These are phyloP conservation scores for Ceratosolen solmsi DNA, from an alignment of 1,140 invertebrate species.

Conservation along the genomic window DNA sequence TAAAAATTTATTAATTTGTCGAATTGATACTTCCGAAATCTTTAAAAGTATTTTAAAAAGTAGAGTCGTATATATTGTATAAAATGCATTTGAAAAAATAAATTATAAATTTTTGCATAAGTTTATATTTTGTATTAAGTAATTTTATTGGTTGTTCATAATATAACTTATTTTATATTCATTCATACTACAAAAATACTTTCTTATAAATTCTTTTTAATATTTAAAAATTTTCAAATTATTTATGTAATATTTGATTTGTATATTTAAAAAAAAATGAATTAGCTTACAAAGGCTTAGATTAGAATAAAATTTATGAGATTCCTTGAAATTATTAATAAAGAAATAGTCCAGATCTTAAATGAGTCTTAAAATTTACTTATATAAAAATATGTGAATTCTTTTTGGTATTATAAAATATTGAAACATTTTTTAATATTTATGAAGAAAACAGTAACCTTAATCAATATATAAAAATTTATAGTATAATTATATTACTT, in stretches of 20 bases:
- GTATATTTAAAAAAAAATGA: too few relatives aligned
- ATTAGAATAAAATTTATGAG: too few relatives aligned
- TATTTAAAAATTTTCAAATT: too few relatives aligned
- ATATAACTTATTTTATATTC: neutral
- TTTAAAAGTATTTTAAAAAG: constrained; percentile 22
- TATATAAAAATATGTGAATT: too few relatives aligned
- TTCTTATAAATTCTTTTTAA: too few relatives aligned
- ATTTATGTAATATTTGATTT: too few relatives aligned
- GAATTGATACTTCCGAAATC: neutral
- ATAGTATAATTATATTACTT: constrained; percentile 20
- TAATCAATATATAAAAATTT: constrained; percentile 26
- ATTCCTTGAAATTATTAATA: too few relatives aligned
- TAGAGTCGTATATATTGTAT: constrained; percentile 25
- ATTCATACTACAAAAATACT: neutral
- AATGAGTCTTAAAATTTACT: too few relatives aligned
- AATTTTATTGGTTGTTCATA: neutral
- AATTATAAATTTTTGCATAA: constrained; percentile 34
- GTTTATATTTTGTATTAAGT: neutral
- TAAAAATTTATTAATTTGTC: constrained; percentile 1
- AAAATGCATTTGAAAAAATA: constrained; percentile 4
- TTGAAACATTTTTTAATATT: neutral
- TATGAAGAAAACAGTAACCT: neutral
- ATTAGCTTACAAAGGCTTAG: too few relatives aligned
- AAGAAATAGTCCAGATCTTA: too few relatives aligned
- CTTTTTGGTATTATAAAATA: neutral